These are phyloP conservation scores for Cephalophus harveyi DNA, from an alignment of 2,113 vertebrate species.

Conservation along the genomic window DNA sequence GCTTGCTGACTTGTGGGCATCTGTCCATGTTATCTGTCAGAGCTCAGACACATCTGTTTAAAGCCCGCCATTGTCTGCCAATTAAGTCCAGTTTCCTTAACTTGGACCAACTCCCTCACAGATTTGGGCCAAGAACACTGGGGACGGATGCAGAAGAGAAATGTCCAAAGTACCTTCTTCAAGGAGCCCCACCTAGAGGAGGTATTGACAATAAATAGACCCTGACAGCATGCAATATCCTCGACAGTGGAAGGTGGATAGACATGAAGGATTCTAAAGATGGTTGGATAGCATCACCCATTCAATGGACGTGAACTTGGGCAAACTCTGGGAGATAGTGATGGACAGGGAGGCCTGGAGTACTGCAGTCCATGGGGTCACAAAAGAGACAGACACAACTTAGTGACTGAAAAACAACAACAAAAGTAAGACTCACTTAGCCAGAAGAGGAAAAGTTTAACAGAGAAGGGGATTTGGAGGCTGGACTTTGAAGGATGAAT, in stretches of 20 bases:
- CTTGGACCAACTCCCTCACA: background rate
- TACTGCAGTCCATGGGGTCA: background rate
- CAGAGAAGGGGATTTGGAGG: background rate
- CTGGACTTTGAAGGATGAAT: background rate
- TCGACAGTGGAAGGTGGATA: background rate
- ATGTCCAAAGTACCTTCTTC: background rate
- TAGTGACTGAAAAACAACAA: background rate
- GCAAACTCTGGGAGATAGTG: background rate
- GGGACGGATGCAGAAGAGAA: background rate
- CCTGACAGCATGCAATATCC: background rate
- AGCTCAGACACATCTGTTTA: background rate
- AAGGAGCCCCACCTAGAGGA: background rate
- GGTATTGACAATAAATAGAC: background rate
- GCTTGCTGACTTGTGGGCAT: background rate
- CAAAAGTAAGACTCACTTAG: background rate
- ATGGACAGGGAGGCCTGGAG: background rate
- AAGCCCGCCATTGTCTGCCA: background rate
- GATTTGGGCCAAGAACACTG: background rate
- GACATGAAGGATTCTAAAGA: background rate
- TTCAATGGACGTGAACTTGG: background rate
- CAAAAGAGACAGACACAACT: background rate
- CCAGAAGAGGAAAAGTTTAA: background rate
- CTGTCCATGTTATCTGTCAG: background rate
- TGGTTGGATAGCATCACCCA: background rate
- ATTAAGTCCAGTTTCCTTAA: background rate